Percentiles rank a stretch among this genome's conserved stretches.
Conservation (phyloP, 2,797 vertebrate genomes). For the Galago senegalensis region DNA sequence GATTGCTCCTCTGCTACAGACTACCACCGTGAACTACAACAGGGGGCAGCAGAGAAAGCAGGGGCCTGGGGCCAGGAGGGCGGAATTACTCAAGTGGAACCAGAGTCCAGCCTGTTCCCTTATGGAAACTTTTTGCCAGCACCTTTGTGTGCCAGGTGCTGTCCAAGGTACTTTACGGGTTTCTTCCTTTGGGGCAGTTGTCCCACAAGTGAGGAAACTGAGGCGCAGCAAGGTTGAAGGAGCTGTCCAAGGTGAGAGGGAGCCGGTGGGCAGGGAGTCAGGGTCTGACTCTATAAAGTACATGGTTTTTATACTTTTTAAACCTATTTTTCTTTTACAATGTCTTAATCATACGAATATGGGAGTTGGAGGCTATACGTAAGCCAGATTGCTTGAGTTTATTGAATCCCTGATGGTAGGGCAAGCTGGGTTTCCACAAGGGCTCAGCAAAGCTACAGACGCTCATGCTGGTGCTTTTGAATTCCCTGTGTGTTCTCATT, state of each 20-base stretch:
- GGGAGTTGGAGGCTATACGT: neutral
- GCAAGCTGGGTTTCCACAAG: neutral
- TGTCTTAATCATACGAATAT: neutral
- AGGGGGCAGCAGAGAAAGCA: neutral
- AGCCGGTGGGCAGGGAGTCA: neutral
- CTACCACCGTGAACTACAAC: neutral
- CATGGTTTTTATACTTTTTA: neutral
- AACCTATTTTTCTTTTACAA: neutral
- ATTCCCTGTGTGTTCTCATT: neutral
- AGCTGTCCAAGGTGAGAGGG: neutral
- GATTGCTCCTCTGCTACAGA: neutral
- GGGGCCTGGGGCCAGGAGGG: neutral
- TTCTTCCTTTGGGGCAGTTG: neutral
- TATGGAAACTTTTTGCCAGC: neutral
- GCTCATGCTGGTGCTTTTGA: neutral
- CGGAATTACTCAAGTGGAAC: no score
- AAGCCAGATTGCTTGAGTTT: neutral
- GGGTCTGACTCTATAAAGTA: neutral
- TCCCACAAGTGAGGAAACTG: neutral
- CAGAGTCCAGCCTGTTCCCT: accelerated
- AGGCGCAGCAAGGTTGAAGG: neutral
- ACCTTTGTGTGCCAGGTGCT: neutral
- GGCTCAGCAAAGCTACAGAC: neutral
- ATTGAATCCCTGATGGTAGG: neutral
- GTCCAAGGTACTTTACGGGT: neutral